Base-by-base conservation (phyloP, 2,113 vertebrate species). In the Cynopterus brachyotis region DNA sequence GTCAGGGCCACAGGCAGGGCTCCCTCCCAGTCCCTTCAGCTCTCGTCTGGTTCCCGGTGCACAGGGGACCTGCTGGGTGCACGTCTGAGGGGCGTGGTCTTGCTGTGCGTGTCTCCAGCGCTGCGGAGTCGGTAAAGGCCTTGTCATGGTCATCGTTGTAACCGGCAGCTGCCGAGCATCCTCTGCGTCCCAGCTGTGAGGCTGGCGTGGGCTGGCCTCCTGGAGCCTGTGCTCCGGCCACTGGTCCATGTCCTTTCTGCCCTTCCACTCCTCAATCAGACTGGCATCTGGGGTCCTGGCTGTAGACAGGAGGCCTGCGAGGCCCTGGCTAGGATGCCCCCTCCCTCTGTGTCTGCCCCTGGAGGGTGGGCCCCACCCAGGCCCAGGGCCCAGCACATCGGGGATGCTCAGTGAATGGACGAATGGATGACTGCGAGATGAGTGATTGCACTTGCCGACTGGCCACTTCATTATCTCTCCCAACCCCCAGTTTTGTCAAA, bases 41-140 rank as follows among this genome's bases (percentile, higher is more conserved):
- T 26, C 70, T 35, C 28, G 3, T 35, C 67, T 19, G 13, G 32
- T 62, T 32, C 70, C 85, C 3, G 8, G 50, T 5, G 11, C 20
- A 22, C 55, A 50, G 47, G 12, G 47, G 47, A n/a, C 70, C 15
- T 6, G 3, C 78, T 24, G 4, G 15, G 57, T n/a, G 55, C 45
- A 26, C 0, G 1, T 1, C 1, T 13, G 28, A 9, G 6, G 3
- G 0, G 2, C 37, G 32, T 40, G 57, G 13, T 40, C 28, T 26
- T 11, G 62, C 42, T 45, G 88, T 6, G 17, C 3, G 57, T 30
- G 32, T 47, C 30, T n/a, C 26, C 4, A 30, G 16, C 45, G 35
- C 40, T 89, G 37, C 5, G 37, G 24, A 57, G 32, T 22, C 22
- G 53, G 32, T 24, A 60, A 9, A 64, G 42, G 20, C 20, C 28